These are phyloP conservation scores for Myiotriccus ornatus DNA, from an alignment of 2,797 vertebrate species.

Conservation along the genomic window DNA sequence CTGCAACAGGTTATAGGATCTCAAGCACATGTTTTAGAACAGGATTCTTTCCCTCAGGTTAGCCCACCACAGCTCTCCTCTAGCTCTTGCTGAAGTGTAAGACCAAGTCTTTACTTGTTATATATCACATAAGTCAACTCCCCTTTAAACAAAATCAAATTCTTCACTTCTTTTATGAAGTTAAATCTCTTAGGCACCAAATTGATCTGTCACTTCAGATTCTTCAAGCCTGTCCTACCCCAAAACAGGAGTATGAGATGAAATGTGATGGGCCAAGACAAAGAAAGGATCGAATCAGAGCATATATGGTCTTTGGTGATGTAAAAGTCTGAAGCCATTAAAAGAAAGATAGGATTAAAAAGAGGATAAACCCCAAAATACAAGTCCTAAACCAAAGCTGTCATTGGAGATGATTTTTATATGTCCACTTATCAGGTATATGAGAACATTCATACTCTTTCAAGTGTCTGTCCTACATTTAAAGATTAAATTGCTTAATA, in stretches of 20 bases:
- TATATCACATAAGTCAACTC: not conserved
- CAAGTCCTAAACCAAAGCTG: not conserved
- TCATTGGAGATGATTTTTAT: not conserved
- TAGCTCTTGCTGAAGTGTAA: not conserved
- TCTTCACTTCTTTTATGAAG: not conserved
- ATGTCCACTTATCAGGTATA: not conserved
- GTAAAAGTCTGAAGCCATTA: not conserved
- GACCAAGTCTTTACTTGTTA: not conserved
- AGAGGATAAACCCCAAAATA: not conserved
- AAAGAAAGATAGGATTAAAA: not conserved
- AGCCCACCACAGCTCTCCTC: not conserved
- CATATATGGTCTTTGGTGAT: not conserved
- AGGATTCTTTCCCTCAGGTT: not conserved
- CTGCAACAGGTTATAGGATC: not conserved
- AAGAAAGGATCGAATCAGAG: not conserved
- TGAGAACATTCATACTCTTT: not conserved
- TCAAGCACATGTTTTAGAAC: not conserved
- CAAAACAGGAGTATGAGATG: not conserved
- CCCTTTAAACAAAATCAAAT: not conserved
- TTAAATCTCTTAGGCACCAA: not conserved
- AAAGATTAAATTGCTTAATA: not conserved
- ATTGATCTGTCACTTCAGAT: accelerated
- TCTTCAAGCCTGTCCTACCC: not conserved
- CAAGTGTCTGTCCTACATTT: not conserved
- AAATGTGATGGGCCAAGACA: not conserved